Evolutionary conservation across 2,797 vertebrate species (phyloP).

Genomic region (Bufotes viridis): DNA sequence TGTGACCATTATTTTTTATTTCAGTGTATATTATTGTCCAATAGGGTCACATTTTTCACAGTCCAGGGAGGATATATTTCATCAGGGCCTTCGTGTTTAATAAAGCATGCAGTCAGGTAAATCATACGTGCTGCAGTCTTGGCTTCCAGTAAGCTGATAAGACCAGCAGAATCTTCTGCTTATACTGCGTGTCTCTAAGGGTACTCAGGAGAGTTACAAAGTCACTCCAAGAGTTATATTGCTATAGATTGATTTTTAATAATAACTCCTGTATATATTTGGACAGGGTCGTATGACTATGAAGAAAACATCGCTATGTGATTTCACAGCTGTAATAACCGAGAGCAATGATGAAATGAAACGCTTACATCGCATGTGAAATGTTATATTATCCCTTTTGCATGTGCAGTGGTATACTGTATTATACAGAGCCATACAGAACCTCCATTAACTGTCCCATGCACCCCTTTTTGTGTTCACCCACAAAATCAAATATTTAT

Average conservation of each 20-base stretch:
- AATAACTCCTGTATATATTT: conserved; percentile 36
- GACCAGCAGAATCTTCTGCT: conserved; percentile 33
- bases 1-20: conserved; percentile 25
- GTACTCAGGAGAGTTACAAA: conserved; percentile 34
- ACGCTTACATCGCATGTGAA: too few species aligned
- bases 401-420: too few species aligned
- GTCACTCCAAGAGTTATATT: conserved; percentile 40
- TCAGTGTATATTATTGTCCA: conserved; percentile 18
- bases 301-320: background rate
- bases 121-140: conserved; percentile 23
- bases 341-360: background rate
- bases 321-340: background rate
- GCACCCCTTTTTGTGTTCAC: background rate
- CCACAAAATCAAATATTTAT: background rate
- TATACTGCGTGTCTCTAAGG: conserved; percentile 21
- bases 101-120: conserved; percentile 51
- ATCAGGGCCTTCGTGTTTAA: conserved; percentile 43
- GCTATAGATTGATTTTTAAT: conserved; percentile 46
- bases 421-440: background rate
- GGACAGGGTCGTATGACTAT: background rate
- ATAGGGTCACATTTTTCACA: conserved; percentile 35
- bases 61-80: conserved; percentile 41
- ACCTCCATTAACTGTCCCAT: background rate
- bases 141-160: conserved; percentile 50
- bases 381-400: too few species aligned